Evolutionary conservation across 2,797 vertebrate genomes (phyloP).

Genomic region (Neosilurus mollespiculum): DNA sequence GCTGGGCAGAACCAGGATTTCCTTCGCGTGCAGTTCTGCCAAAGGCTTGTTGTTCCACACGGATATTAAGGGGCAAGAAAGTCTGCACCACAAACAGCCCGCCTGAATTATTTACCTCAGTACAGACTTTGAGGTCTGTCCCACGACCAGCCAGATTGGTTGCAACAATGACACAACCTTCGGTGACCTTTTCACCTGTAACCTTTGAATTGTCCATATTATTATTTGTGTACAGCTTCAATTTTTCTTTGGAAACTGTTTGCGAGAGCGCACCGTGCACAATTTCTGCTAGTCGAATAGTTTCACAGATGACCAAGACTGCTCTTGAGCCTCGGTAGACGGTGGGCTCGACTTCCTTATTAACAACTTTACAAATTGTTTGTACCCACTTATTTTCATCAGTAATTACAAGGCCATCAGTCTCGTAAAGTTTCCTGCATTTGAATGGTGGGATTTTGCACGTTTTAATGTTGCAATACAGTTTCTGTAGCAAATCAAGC

Average conservation of each 20-base stretch:
- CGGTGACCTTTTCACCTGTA: slow-evolving; percentile 26
- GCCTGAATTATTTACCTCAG: slow-evolving; percentile 49
- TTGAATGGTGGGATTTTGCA: slow-evolving; percentile 68
- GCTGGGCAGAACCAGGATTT: slow-evolving; percentile 62
- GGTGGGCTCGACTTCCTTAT: slow-evolving; percentile 27
- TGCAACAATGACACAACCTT: slow-evolving; percentile 63
- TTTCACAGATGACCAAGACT: slow-evolving; percentile 68
- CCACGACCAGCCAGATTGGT: slow-evolving; percentile 70
- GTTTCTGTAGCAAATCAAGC: slow-evolving; percentile 57
- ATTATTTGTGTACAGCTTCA: slow-evolving; percentile 64
- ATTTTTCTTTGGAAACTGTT: not conserved
- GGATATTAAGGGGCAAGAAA: slow-evolving; percentile 63
- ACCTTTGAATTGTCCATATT: slow-evolving; percentile 60
- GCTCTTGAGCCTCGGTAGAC: slow-evolving; percentile 57
- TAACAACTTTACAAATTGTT: slow-evolving; percentile 56
- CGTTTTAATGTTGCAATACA: slow-evolving; percentile 59
- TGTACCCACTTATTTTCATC: slow-evolving; percentile 58
- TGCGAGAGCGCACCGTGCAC: slow-evolving; percentile 32
- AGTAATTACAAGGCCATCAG: slow-evolving; percentile 49
- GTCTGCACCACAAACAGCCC: slow-evolving; percentile 67
- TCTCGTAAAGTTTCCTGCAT: slow-evolving; percentile 67
- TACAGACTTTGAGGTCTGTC: slow-evolving; percentile 56
- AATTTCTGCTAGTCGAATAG: slow-evolving; percentile 58
- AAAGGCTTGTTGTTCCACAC: slow-evolving; percentile 57
- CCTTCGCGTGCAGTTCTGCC: slow-evolving; percentile 68